These are phyloP conservation scores for Myotis findleyi DNA, from an alignment of 2,797 vertebrate species.

Conservation along the genomic window DNA sequence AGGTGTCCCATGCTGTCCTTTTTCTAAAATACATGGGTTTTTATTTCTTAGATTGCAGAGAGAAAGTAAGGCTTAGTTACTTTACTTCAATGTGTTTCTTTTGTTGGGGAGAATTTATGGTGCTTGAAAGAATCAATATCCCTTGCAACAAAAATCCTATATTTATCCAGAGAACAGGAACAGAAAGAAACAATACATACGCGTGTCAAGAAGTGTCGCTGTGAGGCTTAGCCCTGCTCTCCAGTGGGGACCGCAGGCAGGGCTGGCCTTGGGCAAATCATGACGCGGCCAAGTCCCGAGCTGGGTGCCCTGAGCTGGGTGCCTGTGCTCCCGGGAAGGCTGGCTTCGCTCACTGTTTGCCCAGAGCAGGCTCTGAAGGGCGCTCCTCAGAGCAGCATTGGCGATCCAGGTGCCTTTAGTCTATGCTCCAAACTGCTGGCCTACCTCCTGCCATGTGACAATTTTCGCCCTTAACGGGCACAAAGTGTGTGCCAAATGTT, in stretches of 20 bases:
- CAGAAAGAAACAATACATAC: neutral
- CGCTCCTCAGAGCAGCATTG: too few species aligned
- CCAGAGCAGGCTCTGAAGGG: fast-evolving
- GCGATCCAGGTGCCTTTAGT: neutral
- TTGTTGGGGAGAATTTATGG: constrained; percentile 47
- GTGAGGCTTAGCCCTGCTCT: fast-evolving
- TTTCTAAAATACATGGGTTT: neutral
- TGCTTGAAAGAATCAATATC: constrained; percentile 32
- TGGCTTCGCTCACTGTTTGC: neutral
- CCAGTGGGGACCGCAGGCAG: neutral
- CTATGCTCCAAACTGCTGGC: fast-evolving
- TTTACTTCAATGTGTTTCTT: constrained; percentile 21
- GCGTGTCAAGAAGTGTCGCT: neutral
- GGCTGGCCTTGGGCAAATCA: fast-evolving
- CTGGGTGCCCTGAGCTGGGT: fast-evolving
- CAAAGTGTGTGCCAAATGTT: neutral
- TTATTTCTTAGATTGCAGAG: neutral
- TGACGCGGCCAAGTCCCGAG: fast-evolving
- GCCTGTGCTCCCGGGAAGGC: neutral
- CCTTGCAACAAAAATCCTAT: neutral
- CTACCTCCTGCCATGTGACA: too few species aligned
- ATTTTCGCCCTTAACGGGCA: neutral
- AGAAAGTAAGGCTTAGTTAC: constrained; percentile 9
- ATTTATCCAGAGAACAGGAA: neutral
- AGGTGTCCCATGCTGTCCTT: neutral